phyloP scores from a whole-genome alignment of 2,113 vertebrate species.

The Lichenostomus cassidix region DNA sequence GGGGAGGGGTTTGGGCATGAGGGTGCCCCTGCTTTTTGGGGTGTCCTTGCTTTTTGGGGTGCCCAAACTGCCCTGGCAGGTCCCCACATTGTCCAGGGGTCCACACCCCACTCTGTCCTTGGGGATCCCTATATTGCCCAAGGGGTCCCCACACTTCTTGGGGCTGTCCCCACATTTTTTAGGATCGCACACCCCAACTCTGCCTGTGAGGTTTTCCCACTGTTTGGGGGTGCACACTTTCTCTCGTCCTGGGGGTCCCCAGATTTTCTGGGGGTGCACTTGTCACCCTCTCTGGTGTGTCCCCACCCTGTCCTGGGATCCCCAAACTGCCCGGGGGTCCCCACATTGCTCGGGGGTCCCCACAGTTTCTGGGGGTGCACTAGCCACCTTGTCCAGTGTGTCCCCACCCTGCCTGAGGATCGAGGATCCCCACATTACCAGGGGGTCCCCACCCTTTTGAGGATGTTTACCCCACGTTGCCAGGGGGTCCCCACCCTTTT shows the following conservation, averaged over 20 bases:
- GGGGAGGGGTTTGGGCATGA: background rate
- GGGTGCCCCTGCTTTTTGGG: background rate
- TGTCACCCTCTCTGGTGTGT: background rate
- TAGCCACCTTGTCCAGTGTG: background rate
- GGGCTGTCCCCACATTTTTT: background rate
- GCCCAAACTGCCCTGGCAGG: too few relatives aligned
- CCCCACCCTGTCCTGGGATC: too few relatives aligned
- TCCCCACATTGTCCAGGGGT: too few relatives aligned
- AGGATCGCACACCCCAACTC: too few relatives aligned
- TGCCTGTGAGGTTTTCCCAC: too few relatives aligned
- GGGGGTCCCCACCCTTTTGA: too few relatives aligned
- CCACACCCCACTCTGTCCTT: too few relatives aligned
- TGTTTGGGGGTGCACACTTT: background rate
- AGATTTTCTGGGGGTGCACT: rapidly evolving
- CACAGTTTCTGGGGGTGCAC: background rate
- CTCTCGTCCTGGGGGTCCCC: too few relatives aligned
- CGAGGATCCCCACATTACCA: background rate
- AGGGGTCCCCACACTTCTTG: background rate
- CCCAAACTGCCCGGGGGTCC: too few relatives aligned
- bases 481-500: too few relatives aligned
- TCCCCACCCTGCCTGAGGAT: background rate
- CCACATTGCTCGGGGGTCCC: background rate
- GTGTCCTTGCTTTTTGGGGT: background rate
- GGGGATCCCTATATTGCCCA: background rate
- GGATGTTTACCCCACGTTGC: too few relatives aligned